Conservation (phyloP, 1,140 invertebrate genomes). For the Platorchestia sp. region DNA sequence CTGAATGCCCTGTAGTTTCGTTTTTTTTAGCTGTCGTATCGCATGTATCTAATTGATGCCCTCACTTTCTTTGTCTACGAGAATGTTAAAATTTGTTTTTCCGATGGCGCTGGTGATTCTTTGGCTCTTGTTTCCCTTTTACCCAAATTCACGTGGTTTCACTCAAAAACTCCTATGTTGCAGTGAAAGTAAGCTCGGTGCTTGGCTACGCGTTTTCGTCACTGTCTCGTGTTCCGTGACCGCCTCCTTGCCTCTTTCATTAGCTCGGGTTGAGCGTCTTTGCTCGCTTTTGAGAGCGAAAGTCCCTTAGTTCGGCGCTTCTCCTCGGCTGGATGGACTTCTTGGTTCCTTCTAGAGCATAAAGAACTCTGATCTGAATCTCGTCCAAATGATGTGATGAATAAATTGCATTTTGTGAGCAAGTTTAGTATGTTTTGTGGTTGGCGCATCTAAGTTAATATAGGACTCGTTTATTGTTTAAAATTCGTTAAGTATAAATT, state of each 20-base stretch:
- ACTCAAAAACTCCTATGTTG: not conserved
- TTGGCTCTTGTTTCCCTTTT: not conserved
- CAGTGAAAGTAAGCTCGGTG: constrained; percentile 8
- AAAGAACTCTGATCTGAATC: not conserved
- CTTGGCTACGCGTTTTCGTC: not conserved
- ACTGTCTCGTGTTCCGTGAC: constrained; percentile 31
- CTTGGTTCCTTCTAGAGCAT: not conserved
- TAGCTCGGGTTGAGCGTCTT: constrained; percentile 12
- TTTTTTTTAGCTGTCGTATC: not conserved
- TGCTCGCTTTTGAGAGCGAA: constrained; percentile 24
- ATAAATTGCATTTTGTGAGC: not conserved
- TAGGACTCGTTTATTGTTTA: not conserved
- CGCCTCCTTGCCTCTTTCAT: constrained; percentile 34
- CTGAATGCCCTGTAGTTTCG: not conserved
- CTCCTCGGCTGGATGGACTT: not conserved
- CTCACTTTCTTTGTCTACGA: not conserved
- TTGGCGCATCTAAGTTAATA: not conserved
- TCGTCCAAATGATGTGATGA: not conserved
- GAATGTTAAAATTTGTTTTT: not conserved
- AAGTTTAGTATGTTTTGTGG: not conserved
- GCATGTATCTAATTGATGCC: not conserved
- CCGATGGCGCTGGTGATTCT: not conserved
- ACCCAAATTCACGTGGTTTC: not conserved
- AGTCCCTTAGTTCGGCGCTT: not conserved
- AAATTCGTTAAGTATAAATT: not conserved